These are phyloP conservation scores for Phalera bucephala DNA, from an alignment of 2,888 invertebrate species.

Conservation along the genomic window DNA sequence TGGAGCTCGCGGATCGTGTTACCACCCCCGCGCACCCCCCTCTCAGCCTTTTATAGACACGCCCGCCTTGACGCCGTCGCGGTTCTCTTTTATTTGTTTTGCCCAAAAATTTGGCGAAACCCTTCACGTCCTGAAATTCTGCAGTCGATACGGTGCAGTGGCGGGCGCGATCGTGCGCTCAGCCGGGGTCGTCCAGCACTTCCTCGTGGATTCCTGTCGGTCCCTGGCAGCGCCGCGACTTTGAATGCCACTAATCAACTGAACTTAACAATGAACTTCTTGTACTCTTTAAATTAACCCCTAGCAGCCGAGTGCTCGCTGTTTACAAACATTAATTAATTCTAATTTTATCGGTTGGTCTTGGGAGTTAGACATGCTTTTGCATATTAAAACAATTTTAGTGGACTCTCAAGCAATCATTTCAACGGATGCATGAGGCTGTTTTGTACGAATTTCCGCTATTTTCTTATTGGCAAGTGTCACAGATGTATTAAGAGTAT, in stretches of 20 bases:
- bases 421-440: constrained; percentile 5
- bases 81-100: constrained; percentile 78
- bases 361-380: constrained; percentile 28
- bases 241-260: constrained; percentile 56
- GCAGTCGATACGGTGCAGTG: constrained; percentile 19
- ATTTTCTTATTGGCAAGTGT: too few species aligned
- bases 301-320: constrained; percentile 40
- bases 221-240: constrained; percentile 59
- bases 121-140: constrained; percentile 45
- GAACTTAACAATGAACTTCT: constrained; percentile 79
- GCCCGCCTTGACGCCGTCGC: constrained; percentile 71
- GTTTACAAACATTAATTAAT: constrained; percentile 72
- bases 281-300: constrained; percentile 57
- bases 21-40: constrained; percentile 82
- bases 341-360: constrained; percentile 48
- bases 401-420: constrained; percentile 7
- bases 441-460: neutral
- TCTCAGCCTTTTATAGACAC: constrained; percentile 82
- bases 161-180: constrained; percentile 16
- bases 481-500: too few species aligned
- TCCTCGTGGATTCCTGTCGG: constrained; percentile 58
- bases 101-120: constrained; percentile 76
- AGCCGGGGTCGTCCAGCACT: constrained; percentile 41
- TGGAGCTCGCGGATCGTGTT: constrained; percentile 82
- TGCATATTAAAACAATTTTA: constrained; percentile 19